These are phyloP conservation scores for Calephelis virginiensis DNA, from an alignment of 1,140 invertebrate species.

Conservation along the genomic window DNA sequence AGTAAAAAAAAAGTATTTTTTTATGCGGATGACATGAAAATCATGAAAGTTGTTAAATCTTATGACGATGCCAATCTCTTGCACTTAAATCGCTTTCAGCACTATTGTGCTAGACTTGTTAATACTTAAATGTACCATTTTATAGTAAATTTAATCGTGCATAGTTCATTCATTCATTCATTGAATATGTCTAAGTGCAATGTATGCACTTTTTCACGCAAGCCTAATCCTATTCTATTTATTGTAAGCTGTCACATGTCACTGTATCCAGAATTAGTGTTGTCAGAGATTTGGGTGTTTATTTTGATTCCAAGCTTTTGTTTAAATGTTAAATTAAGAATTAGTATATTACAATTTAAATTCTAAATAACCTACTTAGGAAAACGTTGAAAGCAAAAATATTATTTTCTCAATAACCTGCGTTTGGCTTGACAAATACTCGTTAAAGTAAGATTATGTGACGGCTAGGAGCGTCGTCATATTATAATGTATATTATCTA, in stretches of 20 bases:
- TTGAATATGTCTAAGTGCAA: constrained; percentile 22
- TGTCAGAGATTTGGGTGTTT: constrained; percentile 20
- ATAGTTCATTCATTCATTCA: too few relatives aligned
- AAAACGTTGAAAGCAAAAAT: constrained; percentile 27
- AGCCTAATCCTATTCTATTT: constrained; percentile 5
- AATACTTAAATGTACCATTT: too few relatives aligned
- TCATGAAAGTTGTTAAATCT: not conserved
- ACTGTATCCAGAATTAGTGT: constrained; percentile 4
- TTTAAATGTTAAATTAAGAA: constrained; percentile 27
- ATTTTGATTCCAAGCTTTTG: constrained; percentile 26
- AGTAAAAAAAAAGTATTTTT: constrained; percentile 9
- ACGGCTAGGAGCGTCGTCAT: too few relatives aligned
- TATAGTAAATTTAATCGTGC: too few relatives aligned
- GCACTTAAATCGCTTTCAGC: constrained; percentile 2
- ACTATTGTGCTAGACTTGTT: too few relatives aligned
- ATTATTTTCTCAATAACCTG: too few relatives aligned
- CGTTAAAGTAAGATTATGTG: too few relatives aligned
- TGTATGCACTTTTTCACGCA: constrained; percentile 16
- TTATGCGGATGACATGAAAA: constrained; percentile 16
- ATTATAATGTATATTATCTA: too few relatives aligned
- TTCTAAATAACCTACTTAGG: constrained; percentile 20
- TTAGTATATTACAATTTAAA: too few relatives aligned
- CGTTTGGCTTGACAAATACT: too few relatives aligned
- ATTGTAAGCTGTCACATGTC: constrained; percentile 8
- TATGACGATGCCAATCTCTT: not conserved